Evolutionary conservation across 35 echinoderm and acorn worm genomes (phyloP), one percentile per base, ranked within the genome.

Genomic region (Heliocidaris erythrogramma): DNA sequence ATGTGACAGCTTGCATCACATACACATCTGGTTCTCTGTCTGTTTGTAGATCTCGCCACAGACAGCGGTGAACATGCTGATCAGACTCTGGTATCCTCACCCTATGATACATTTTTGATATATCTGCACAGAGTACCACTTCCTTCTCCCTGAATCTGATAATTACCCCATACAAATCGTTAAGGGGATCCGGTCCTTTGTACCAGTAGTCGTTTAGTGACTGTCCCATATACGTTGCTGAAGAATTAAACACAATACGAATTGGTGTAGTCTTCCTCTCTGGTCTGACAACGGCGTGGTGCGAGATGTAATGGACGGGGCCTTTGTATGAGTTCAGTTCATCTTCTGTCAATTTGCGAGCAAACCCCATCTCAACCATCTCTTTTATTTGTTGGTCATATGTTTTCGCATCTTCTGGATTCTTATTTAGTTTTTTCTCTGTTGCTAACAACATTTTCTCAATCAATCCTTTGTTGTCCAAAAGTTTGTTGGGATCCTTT

Each of bases 101-200:
- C 48, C 88, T 56, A 50, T 97, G 95, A 94, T 95, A 96, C 95
- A 97, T 95, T 48, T 97, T 97, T 30, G n/a, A 85, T 16, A 96
- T 97, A 85, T 97, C 97, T 48, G 89, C 95, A 30, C 6, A 86
- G 0, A 97, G 48, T 2, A 95, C 97, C 17, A 94, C 49, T 9
- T 59, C n/a, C 29, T 95, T 3, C 47, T 97, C 86, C 1, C 95
- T 12, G 78, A 97, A 95, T 30, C 94, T 92, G 12, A 96, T 14
- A 0, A 96, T 11, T 0, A 96, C 97, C 13, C 97, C 97, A 94
- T 47, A 48, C 14, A 97, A 61, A 30, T 91, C 94, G 89, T 97
- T 96, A 30, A 96, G 89, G 16, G 95, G 49, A 88, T 97, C 95
- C 88, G 97, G 97, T n/a, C n/a, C n/a, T n/a, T n/a, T n/a, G n/a